phyloP scores from a whole-genome alignment of 23 tunicate genomes.

The Aplidium turbinatum region DNA sequence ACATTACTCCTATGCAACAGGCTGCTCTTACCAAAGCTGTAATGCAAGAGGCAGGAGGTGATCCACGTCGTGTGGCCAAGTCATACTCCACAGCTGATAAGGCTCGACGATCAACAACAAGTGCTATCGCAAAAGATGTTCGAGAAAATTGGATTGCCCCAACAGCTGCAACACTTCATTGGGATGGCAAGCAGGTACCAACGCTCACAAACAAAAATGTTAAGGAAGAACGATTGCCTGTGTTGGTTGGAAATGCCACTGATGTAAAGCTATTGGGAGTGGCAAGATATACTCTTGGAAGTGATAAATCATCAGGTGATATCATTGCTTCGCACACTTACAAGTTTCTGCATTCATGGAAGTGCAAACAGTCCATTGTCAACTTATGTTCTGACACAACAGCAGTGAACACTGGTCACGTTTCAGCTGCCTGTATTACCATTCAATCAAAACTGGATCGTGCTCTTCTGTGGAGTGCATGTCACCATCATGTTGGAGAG shows the following conservation, averaged over 20 bases:
- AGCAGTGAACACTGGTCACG: no score
- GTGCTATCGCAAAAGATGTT: slow-evolving; percentile 3
- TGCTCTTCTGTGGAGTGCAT: no score
- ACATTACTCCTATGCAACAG: slow-evolving; percentile 5
- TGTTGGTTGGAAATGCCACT: slow-evolving; percentile 2
- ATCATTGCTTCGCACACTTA: not conserved
- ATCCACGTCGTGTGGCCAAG: slow-evolving; percentile 6
- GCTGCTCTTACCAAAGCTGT: slow-evolving; percentile 22
- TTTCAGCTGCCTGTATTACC: no score
- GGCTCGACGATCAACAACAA: slow-evolving; percentile 2
- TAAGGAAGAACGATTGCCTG: not conserved
- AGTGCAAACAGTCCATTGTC: not conserved
- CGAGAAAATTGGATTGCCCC: not conserved
- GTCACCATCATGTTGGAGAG: no score
- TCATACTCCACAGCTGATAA: slow-evolving; percentile 11
- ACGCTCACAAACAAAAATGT: slow-evolving; percentile 1
- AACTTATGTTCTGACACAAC: no score
- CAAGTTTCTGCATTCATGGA: not conserved
- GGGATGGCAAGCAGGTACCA: not conserved
- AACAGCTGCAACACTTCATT: not conserved
- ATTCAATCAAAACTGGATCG: no score
- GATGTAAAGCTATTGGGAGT: slow-evolving; percentile 1
- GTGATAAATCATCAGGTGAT: not conserved
- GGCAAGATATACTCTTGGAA: not conserved
- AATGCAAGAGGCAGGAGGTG: slow-evolving; percentile 1